A percentile compares a stretch with the other conserved stretches of the same genome.
Evolutionary conservation across 2,888 invertebrate species (phyloP).

Genomic region (Clitarchus hookeri): DNA sequence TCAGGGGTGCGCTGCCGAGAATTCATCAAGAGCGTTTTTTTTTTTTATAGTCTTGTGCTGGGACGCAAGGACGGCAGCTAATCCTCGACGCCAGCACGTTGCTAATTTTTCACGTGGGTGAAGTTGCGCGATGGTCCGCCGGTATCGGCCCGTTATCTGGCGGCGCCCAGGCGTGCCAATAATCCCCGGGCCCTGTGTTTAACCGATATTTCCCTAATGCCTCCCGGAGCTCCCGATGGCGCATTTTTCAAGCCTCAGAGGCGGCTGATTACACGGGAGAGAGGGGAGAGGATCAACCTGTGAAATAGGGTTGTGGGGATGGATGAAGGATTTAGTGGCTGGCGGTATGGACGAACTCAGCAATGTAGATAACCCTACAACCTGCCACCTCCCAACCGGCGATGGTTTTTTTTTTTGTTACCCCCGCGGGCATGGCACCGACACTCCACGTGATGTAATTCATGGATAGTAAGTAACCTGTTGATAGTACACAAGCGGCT

Average conservation of each 20-base stretch:
- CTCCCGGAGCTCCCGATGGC: neutral
- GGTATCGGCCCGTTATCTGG: neutral
- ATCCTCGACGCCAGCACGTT: neutral
- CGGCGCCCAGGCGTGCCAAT: neutral
- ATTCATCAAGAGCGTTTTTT: neutral
- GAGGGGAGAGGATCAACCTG: neutral
- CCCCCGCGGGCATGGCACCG: too few species aligned
- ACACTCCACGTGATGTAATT: too few species aligned
- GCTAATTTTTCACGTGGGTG: neutral
- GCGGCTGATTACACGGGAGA: neutral
- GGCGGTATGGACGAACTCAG: neutral
- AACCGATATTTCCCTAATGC: slow-evolving; percentile 6
- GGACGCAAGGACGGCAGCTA: neutral
- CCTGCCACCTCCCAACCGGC: too few species aligned
- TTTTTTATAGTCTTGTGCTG: neutral
- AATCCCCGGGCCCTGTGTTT: neutral
- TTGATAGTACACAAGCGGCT: too few species aligned
- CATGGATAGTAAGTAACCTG: too few species aligned
- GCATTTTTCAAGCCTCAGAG: neutral
- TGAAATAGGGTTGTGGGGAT: neutral
- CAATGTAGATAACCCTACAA: neutral
- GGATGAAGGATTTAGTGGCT: slow-evolving; percentile 14
- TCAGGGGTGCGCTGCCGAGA: neutral
- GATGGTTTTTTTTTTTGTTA: too few species aligned
- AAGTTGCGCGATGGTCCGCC: neutral